phyloP scores from a whole-genome alignment of 2,888 invertebrate species.

The Cyaniris semiargus region DNA sequence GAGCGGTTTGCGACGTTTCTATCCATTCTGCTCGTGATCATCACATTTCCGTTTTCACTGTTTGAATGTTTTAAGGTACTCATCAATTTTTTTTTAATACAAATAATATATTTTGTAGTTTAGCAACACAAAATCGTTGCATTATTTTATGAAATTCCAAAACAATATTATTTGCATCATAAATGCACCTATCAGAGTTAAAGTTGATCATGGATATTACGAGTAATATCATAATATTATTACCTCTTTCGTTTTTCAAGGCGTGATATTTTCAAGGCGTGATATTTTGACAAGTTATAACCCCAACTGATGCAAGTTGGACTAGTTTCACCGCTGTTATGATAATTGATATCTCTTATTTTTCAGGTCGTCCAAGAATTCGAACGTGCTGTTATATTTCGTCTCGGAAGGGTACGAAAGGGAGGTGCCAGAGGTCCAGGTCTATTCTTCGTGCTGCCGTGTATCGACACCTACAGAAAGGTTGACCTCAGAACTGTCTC shows the following conservation, averaged over 20 bases:
- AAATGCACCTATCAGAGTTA: too few species aligned
- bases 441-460: conserved; percentile 96
- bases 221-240: too few species aligned
- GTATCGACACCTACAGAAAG: conserved; percentile 94
- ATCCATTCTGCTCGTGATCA: conserved; percentile 85
- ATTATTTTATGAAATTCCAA: conserved; percentile 43
- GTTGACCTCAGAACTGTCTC: conserved; percentile 96
- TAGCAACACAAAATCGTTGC: too few species aligned
- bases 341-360: background rate
- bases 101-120: too few species aligned
- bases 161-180: background rate
- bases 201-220: too few species aligned
- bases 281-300: too few species aligned
- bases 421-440: conserved; percentile 93
- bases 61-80: conserved; percentile 91
- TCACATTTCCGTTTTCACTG: conserved; percentile 90
- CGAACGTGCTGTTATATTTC: conserved; percentile 93
- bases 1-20: conserved; percentile 87
- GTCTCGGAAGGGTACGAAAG: conserved; percentile 87
- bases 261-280: too few species aligned
- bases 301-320: too few species aligned
- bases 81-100: too few species aligned
- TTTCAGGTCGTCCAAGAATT: conserved; percentile 90
- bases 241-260: too few species aligned
- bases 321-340: too few species aligned